These are phyloP conservation scores for Caenorhabditis panamensis DNA, from an alignment of 2,888 invertebrate genomes.

Conservation along the genomic window DNA sequence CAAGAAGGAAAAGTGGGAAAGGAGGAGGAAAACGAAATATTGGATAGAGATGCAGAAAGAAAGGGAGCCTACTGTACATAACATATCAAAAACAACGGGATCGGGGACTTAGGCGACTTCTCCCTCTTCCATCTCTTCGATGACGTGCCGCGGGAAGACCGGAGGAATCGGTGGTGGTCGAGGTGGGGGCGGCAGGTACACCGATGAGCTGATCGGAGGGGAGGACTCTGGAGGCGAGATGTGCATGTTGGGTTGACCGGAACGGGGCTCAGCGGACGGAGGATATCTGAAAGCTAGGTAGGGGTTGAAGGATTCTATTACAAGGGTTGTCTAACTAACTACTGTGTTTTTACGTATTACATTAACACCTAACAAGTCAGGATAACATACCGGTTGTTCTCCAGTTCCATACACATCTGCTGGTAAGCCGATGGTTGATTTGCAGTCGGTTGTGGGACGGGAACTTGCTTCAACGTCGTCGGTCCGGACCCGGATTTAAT, in stretches of 20 bases:
- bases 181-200: not conserved
- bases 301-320: not conserved
- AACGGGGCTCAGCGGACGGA: not conserved
- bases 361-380: no score
- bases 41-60: slow-evolving; percentile 32
- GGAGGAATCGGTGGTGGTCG: slow-evolving; percentile 32
- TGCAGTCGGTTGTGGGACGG: not conserved
- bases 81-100: slow-evolving; percentile 11
- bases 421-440: slow-evolving; percentile 37
- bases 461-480: not conserved
- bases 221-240: slow-evolving; percentile 47
- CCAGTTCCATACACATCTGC: slow-evolving; percentile 39
- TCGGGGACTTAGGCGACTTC: slow-evolving; percentile 24
- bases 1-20: slow-evolving; percentile 18
- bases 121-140: slow-evolving; percentile 52
- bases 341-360: no score
- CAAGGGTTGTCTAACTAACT: no score
- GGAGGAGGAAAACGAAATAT: slow-evolving; percentile 26
- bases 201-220: slow-evolving; percentile 12
- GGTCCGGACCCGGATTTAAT: not conserved
- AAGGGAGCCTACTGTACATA: slow-evolving; percentile 36
- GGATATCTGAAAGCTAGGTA: slow-evolving; percentile 16
- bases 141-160: slow-evolving; percentile 2
- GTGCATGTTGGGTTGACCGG: slow-evolving; percentile 4
- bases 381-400: slow-evolving; percentile 25